A percentile compares a stretch with the other conserved stretches of the same genome.
These are phyloP conservation scores for Pharmacophagus antenor DNA, from an alignment of 2,888 invertebrate species.

Conservation along the genomic window DNA sequence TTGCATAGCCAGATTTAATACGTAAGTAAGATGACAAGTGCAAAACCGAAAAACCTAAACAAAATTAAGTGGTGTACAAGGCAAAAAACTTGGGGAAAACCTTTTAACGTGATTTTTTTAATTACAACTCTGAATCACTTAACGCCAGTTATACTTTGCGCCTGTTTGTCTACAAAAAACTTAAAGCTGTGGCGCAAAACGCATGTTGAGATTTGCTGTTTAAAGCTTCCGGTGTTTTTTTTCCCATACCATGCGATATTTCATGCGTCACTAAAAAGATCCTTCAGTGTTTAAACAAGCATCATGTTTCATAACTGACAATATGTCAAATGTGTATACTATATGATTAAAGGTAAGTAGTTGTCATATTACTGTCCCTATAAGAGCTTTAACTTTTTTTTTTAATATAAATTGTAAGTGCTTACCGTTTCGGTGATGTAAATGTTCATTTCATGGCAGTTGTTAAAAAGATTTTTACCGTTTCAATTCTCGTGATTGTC, in stretches of 20 bases:
- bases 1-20: too few relatives aligned
- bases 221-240: not conserved
- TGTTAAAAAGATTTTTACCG: too few relatives aligned
- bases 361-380: not conserved
- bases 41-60: too few relatives aligned
- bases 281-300: slow-evolving; percentile 6
- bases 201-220: not conserved
- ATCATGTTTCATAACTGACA: slow-evolving; percentile 9
- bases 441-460: too few relatives aligned
- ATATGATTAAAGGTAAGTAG: not conserved
- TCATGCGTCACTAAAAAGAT: slow-evolving; percentile 17
- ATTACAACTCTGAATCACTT: not conserved
- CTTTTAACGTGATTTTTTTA: not conserved
- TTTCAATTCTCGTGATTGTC: too few relatives aligned
- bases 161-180: not conserved
- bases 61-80: not conserved
- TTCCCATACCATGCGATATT: slow-evolving; percentile 9
- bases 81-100: not conserved
- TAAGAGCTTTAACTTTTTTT: too few relatives aligned
- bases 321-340: slow-evolving; percentile 7
- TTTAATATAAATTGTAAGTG: too few relatives aligned
- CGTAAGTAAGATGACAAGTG: not conserved
- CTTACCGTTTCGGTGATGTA: too few relatives aligned
- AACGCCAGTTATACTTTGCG: not conserved
- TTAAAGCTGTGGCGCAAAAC: not conserved